Percentiles rank a stretch among this genome's conserved stretches.
phyloP scores from a whole-genome alignment of 2,113 vertebrate species.

The Chionomys nivalis region DNA sequence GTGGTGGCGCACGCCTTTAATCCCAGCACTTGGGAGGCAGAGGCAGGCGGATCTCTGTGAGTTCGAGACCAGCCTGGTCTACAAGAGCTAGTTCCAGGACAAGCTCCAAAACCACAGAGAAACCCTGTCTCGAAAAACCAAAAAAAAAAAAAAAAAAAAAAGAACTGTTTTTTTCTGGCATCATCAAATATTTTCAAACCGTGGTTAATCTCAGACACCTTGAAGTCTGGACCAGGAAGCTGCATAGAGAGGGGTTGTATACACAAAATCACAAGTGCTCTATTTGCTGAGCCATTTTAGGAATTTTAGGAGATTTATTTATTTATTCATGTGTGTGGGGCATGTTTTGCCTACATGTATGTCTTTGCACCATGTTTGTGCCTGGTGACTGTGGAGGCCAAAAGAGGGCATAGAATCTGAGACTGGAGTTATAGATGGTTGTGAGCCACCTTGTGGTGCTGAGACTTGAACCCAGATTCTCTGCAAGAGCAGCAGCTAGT shows the following conservation, averaged over 20 bases:
- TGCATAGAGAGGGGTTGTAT: too few species aligned
- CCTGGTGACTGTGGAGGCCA: background rate
- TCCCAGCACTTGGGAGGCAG: too few species aligned
- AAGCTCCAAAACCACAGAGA: too few species aligned
- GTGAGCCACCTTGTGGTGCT: background rate
- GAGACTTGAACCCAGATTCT: background rate
- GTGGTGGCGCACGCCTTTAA: too few species aligned
- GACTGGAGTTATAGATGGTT: background rate
- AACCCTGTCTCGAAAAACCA: too few species aligned
- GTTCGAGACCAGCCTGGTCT: too few species aligned
- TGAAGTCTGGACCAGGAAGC: background rate
- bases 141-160: too few species aligned
- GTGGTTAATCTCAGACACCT: background rate
- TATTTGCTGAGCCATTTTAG: conserved; percentile 35
- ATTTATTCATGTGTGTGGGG: background rate
- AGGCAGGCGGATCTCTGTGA: too few species aligned
- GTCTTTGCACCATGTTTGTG: background rate
- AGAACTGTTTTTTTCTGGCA: background rate
- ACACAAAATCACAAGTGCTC: background rate
- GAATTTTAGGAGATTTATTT: background rate
- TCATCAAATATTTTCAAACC: background rate
- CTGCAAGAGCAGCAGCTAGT: background rate
- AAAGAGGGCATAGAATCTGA: background rate
- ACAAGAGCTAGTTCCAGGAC: too few species aligned
- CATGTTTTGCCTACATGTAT: background rate